These are phyloP conservation scores for Pantherophis alleghaniensis DNA, from an alignment of 2,797 vertebrate genomes.

Conservation along the genomic window DNA sequence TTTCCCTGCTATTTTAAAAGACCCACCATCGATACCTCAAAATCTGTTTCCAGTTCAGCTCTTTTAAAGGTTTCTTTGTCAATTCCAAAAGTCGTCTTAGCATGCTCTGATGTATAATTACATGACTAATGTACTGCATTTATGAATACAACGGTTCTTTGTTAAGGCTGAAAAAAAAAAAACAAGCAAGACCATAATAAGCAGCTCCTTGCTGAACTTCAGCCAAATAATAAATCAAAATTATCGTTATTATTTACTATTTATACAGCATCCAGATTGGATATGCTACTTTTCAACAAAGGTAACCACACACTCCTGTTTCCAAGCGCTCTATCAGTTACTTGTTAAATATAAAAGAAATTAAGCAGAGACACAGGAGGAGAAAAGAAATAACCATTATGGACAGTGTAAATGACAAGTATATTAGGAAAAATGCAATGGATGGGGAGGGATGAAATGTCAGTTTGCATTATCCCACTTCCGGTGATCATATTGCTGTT, in stretches of 20 bases:
- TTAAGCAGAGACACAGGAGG: background rate
- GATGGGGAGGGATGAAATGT: background rate
- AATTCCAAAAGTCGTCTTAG: slow-evolving; percentile 44
- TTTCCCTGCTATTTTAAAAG: slow-evolving; percentile 18
- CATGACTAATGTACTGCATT: slow-evolving; percentile 8
- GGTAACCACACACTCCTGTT: background rate
- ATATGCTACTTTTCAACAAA: background rate
- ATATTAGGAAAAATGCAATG: background rate
- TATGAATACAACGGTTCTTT: slow-evolving; percentile 25
- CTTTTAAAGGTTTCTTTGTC: slow-evolving; percentile 50
- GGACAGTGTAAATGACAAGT: accelerated
- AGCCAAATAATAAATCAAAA: background rate
- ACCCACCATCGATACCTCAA: slow-evolving; percentile 30
- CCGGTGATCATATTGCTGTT: background rate
- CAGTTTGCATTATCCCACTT: background rate
- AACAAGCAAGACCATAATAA: background rate
- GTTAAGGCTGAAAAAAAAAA: background rate
- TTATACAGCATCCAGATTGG: background rate
- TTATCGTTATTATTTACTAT: slow-evolving; percentile 15
- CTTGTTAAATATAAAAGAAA: background rate
- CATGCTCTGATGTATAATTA: slow-evolving; percentile 40
- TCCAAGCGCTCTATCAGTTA: background rate
- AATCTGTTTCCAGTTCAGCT: slow-evolving; percentile 32
- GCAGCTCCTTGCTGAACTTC: background rate
- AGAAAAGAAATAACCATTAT: background rate